Evolutionary conservation across 37 sponge, comb jelly and placozoan species (phyloP).

Genomic region (Ephydatia muelleri): DNA sequence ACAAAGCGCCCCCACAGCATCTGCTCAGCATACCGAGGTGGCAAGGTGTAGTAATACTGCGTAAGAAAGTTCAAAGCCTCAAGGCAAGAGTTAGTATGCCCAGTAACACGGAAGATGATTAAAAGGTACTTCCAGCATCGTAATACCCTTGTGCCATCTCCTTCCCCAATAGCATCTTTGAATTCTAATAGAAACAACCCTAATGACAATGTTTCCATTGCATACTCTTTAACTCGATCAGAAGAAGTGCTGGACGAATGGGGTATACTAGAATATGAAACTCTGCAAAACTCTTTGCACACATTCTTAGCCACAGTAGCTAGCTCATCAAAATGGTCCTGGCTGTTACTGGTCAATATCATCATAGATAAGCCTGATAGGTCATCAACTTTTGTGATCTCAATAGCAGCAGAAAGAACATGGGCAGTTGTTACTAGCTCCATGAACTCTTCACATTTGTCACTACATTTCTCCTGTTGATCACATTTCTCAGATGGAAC

Average conservation of each 20-base stretch:
- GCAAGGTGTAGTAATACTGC: background rate
- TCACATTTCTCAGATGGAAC: constrained; percentile 45
- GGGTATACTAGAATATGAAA: no score
- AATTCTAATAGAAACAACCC: constrained; percentile 11
- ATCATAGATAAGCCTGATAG: no score
- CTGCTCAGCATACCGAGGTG: constrained; percentile 27
- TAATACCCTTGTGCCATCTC: constrained; percentile 27
- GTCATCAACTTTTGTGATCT: background rate
- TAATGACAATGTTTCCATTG: constrained; percentile 1
- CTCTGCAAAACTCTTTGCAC: no score
- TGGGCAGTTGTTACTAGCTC: constrained; percentile 19
- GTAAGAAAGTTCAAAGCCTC: constrained; percentile 24
- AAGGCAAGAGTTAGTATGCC: constrained; percentile 19
- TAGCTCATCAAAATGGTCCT: no score
- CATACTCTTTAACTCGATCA: constrained; percentile 16
- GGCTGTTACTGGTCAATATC: no score
- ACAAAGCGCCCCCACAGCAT: constrained; percentile 18
- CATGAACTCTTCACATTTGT: constrained; percentile 33
- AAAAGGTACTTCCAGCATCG: constrained; percentile 23
- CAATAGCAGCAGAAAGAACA: constrained; percentile 46
- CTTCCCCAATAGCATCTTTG: constrained; percentile 25
- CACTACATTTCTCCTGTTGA: constrained; percentile 51
- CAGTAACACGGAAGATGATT: constrained; percentile 14
- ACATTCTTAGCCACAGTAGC: no score
- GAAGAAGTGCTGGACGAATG: no score